These are phyloP conservation scores for Dermatemys mawii DNA, from an alignment of 2,113 vertebrate genomes.

Conservation along the genomic window DNA sequence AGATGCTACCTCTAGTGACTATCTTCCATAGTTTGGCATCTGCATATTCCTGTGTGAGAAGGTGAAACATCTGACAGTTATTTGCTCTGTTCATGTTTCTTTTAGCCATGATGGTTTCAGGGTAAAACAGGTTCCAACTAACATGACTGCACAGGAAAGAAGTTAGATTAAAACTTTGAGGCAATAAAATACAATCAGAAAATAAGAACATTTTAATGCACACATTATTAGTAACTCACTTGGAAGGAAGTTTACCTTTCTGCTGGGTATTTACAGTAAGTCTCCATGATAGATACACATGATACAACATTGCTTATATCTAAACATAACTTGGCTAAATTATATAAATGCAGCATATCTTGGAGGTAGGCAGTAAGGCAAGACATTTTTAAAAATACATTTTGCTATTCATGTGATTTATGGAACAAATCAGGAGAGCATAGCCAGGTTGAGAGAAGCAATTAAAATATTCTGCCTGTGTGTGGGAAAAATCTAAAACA, in stretches of 20 bases:
- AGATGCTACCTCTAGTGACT: slow-evolving; percentile 5
- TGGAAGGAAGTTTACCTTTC: not conserved
- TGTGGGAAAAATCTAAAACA: not conserved
- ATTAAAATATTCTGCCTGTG: not conserved
- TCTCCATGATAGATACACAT: not conserved
- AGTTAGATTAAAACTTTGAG: accelerated
- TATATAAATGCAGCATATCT: not conserved
- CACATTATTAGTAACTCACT: not conserved
- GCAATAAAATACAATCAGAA: not conserved
- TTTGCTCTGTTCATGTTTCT: not conserved
- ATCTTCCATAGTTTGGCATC: slow-evolving; percentile 9
- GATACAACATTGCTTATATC: not conserved
- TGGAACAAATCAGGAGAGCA: not conserved
- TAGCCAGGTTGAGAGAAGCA: not conserved
- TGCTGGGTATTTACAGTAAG: not conserved
- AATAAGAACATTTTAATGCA: not conserved
- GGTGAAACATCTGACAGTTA: not conserved
- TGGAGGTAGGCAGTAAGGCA: not conserved
- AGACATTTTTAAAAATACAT: not conserved
- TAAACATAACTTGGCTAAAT: not conserved
- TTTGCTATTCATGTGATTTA: not conserved
- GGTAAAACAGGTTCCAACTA: not conserved
- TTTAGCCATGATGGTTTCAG: not conserved
- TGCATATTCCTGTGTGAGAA: slow-evolving; percentile 27
- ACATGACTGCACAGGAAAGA: not conserved